phyloP scores from a whole-genome alignment of 2,888 invertebrate species.

The Parnassius mnemosyne region DNA sequence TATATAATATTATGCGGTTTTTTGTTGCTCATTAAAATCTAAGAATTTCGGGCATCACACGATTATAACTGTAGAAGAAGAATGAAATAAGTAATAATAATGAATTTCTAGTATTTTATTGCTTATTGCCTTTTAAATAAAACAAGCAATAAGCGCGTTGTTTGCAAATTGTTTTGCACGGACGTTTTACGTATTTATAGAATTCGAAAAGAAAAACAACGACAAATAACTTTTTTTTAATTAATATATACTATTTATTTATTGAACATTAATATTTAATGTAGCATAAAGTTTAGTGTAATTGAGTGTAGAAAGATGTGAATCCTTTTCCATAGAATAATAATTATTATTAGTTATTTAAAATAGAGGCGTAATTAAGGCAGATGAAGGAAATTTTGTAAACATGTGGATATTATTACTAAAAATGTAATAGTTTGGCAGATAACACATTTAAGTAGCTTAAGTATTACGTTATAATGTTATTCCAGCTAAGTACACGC shows the following conservation, averaged over 20 bases:
- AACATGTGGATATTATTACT: slow-evolving; percentile 13
- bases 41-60: too few species aligned
- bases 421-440: slow-evolving; percentile 14
- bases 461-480: slow-evolving; percentile 50
- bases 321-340: slow-evolving; percentile 68
- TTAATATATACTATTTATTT: slow-evolving; percentile 79
- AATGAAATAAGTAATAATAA: too few species aligned
- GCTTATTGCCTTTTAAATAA: not conserved
- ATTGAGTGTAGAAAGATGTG: slow-evolving; percentile 52
- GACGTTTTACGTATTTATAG: not conserved
- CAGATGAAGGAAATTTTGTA: slow-evolving; percentile 3
- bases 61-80: too few species aligned
- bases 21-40: too few species aligned
- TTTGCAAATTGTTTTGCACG: not conserved
- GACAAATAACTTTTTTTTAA: slow-evolving; percentile 47
- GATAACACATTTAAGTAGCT: slow-evolving; percentile 39
- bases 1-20: too few species aligned
- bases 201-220: slow-evolving; percentile 35
- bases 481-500: slow-evolving; percentile 62
- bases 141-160: not conserved
- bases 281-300: slow-evolving; percentile 47
- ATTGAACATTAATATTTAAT: slow-evolving; percentile 70
- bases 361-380: slow-evolving; percentile 24
- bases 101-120: too few species aligned
- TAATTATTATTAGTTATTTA: slow-evolving; percentile 39